Evolutionary conservation across 2,113 vertebrate genomes (phyloP).

Genomic region (Pundamilia nyererei): DNA sequence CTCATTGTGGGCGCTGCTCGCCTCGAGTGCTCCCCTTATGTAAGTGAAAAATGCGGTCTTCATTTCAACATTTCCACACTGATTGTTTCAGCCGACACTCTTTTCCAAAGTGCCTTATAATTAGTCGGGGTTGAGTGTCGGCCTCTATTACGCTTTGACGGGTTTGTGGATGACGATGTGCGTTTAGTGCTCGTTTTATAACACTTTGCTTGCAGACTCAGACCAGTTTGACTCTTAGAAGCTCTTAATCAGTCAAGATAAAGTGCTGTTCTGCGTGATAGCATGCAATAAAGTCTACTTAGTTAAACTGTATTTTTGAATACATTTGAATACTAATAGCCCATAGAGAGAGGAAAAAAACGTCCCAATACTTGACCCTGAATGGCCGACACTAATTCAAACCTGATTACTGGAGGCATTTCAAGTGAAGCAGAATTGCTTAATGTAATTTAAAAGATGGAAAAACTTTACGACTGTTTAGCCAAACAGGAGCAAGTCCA

Average conservation of each 20-base stretch:
- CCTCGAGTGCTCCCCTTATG: conserved; percentile 4
- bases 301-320: not conserved
- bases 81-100: not conserved
- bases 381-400: not conserved
- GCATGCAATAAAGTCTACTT: not conserved
- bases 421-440: not conserved
- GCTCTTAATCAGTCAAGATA: not conserved
- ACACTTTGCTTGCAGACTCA: not conserved
- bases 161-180: not conserved
- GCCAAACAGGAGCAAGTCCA: not conserved
- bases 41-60: conserved; percentile 1
- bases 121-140: not conserved
- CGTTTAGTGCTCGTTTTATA: not conserved
- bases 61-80: not conserved
- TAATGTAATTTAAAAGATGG: not conserved
- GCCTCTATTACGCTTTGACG: not conserved
- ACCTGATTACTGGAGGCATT: not conserved
- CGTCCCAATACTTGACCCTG: not conserved
- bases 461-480: not conserved
- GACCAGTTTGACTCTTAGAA: not conserved
- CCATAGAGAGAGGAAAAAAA: fast-evolving
- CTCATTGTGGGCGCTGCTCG: not conserved
- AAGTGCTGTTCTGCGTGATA: not conserved
- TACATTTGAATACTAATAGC: not conserved
- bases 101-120: not conserved